Base-by-base conservation (phyloP, 1,140 invertebrate species). In the Drosophila nannoptera region DNA sequence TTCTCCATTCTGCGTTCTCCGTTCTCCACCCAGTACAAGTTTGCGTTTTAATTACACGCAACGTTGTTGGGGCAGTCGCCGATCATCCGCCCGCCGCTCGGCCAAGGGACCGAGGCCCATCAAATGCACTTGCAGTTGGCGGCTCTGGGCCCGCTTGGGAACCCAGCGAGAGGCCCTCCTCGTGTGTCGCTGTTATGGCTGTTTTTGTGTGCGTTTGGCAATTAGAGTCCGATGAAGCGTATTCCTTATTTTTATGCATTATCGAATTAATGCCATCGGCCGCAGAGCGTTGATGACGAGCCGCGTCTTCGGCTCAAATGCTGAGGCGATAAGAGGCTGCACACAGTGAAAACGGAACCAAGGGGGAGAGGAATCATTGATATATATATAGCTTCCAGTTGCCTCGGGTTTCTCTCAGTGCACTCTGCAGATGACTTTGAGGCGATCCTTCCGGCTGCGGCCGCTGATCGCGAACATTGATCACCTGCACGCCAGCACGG, bases 1-100 rank as follows among this genome's bases (percentile, higher is more conserved):
- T 22, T 40, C 38, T 11, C 8, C 36, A 9, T 22, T 22, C 3
- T 22, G 1, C 22, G 3, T 5, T 43, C 40, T 12, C 11, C 53
- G 22, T 48, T 7, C 38, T 7, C 35, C 40, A 35, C 54, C 31
- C 43, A 45, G 49, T 52, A 70, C 64, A 80, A 86, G 81, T 75
- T 86, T 86, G 81, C 67, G 70, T 86, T 86, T 86, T 86, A 86
- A 86, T 86, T 86, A 86, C 81, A 86, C 81, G 81, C 81, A 84
- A 86, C 72, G 65, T 65, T 63, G 64, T 69, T 63, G 68, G 68
- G 48, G 62, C 68, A 70, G 62, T 65, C 67, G 53, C 54, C 54
- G 68, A 58, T 69, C 66, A 69, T 69, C 61, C 61, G 61, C 61
- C 61, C 45, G 53, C 46, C 12, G 52, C 52, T 38, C 46, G 31